These are phyloP conservation scores for Lucinisca nassula DNA, from an alignment of 2,888 invertebrate genomes.

Conservation along the genomic window DNA sequence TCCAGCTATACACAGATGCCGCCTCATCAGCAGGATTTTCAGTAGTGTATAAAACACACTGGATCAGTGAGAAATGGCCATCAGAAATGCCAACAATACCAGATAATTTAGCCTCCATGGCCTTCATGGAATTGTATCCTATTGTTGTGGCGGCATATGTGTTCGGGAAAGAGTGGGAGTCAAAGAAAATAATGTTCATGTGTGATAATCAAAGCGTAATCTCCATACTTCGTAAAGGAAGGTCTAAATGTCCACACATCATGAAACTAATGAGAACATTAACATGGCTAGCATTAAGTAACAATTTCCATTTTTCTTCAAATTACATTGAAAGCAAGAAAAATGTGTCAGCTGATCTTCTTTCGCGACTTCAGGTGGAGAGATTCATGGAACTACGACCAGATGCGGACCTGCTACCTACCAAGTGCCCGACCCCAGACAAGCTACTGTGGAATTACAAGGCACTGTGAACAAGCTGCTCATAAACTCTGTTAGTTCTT, in stretches of 20 bases:
- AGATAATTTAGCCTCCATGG: constrained; percentile 26
- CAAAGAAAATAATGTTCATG: constrained; percentile 26
- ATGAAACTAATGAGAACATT: constrained; percentile 28
- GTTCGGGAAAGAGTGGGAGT: constrained; percentile 5
- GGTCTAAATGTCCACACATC: constrained; percentile 20
- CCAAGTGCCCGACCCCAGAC: background rate
- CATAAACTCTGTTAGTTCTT: too few species aligned
- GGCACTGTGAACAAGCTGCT: too few species aligned
- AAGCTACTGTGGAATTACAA: constrained; percentile 1
- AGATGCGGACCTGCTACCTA: background rate
- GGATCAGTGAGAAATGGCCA: constrained; percentile 44
- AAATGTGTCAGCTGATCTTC: background rate
- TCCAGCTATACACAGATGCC: constrained; percentile 39
- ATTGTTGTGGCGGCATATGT: constrained; percentile 42
- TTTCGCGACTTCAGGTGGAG: background rate
- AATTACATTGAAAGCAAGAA: background rate
- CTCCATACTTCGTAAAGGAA: constrained; percentile 41
- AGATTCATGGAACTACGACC: background rate
- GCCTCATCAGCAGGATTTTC: constrained; percentile 34
- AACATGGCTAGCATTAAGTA: background rate
- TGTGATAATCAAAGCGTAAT: constrained; percentile 49
- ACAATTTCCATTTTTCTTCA: background rate
- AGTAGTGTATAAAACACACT: constrained; percentile 34
- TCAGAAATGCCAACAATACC: background rate
- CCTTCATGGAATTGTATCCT: constrained; percentile 41